Percentiles rank a stretch among this genome's conserved stretches.
Evolutionary conservation across 2,888 invertebrate species (phyloP).

Genomic region (Amphipyra berbera): DNA sequence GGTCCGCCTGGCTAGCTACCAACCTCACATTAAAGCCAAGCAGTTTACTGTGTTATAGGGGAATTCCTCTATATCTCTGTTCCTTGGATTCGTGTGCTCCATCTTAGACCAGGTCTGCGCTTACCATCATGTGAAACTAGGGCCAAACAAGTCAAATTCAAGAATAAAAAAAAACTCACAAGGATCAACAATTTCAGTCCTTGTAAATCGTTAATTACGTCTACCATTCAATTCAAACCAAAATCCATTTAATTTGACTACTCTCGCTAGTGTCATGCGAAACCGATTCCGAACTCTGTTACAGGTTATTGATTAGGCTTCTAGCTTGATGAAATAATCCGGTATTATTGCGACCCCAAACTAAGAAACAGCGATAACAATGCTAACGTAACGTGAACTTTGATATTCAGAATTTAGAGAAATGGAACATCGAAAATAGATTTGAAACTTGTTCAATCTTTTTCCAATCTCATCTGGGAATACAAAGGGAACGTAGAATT

Average conservation of each 20-base stretch:
- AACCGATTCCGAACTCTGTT: conserved; percentile 11
- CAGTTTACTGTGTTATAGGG: no score
- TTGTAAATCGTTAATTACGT: conserved; percentile 1
- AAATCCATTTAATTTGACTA: conserved; percentile 24
- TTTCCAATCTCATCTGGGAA: conserved; percentile 1
- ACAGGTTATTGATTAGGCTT: conserved; percentile 14
- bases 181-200: no score
- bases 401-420: conserved; percentile 15
- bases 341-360: conserved; percentile 13
- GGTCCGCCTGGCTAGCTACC: no score
- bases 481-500: neutral
- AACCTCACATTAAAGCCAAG: no score
- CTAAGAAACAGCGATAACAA: conserved; percentile 6
- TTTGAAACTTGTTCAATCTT: conserved; percentile 10
- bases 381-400: conserved; percentile 18
- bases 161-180: no score
- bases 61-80: no score
- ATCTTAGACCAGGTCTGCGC: no score
- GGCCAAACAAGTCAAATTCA: no score
- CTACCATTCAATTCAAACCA: conserved; percentile 12
- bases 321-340: conserved; percentile 18
- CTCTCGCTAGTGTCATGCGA: conserved; percentile 25
- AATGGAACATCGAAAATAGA: conserved; percentile 17
- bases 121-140: no score
- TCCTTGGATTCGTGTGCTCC: no score